Base-by-base conservation (phyloP, 2,888 invertebrate species). In the Campoletis raptor region DNA sequence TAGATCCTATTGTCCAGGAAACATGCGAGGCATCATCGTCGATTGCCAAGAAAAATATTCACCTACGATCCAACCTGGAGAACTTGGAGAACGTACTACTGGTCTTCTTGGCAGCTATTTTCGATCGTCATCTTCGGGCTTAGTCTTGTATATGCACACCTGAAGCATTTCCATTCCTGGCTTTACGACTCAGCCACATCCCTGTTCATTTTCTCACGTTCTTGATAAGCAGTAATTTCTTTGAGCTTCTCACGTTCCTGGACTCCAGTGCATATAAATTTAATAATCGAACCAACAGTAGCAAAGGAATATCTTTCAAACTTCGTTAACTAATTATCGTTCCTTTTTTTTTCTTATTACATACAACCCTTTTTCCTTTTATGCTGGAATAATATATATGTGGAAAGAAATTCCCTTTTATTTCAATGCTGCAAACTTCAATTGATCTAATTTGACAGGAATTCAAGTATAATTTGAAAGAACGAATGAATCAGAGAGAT, bases 141-240 rank as follows among this genome's bases (percentile, higher is more conserved):
- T 67, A 40, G 36, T 7, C 21, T 57, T 36, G 74, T 21, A 24
- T 8, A 24, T 48, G 37, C 42, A 42, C 30, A 42, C 48, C 36
- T 61, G 40, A 66, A 74, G 69, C 69, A 45, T 84, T 80, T 48
- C 73, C 80, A 37, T 80, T 61, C 24, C 30, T 15, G 74, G 78
- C 21, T 84, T 83, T 73, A 69, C 24, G 69, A 83, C 54, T 6
- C 64, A 18, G 54, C 42, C 37, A 18, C 42, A 54, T 57, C 78
- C 79, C 64, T 79, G 40, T 6, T 36, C 37, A 70, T 52, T 76
- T 85, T 85, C 77, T 77, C 85, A 85, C 85, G 81, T 77, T 81
- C 73, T 67, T 40, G 76, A 70, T 82, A 69, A 61, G 57, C 73
- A 18, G n/a, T 24, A 54, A 82, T 76, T 69, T 40, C 70, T 24